Base-by-base conservation (phyloP, 1,140 invertebrate species). In the Penaeus vannamei region DNA sequence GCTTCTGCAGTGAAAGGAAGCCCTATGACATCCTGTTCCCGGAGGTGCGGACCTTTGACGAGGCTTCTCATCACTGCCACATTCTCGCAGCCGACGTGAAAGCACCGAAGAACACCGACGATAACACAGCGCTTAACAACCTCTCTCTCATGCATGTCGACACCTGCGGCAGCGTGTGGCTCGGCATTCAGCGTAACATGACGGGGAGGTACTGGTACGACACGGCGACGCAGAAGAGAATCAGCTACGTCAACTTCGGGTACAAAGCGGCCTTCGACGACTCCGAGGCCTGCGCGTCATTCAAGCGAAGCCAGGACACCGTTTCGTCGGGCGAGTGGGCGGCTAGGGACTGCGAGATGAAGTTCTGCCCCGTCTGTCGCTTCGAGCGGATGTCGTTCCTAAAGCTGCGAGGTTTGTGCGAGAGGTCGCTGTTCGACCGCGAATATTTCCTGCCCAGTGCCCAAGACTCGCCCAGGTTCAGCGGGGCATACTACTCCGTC, bases 121-220 rank as follows among this genome's bases (percentile, higher is more conserved):
- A 89, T 2, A 85, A 89, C 69, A 53, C 22, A 53, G 76, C 79
- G 2, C 59, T 89, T 23, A 64, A 79, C 60, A 12, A 26, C 14
- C 82, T 79, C 60, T 32, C 72, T 22, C 64, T 72, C 1, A 17
- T 53, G 12, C 23, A 64, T 26, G 23, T 72, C 10, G 76, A 14
- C 42, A 36, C 64, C 53, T 89, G 87, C 59, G 72, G 82, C 10
- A 64, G 84, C 42, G 82, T 85, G 7, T 89, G 87, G 87, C 87
- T 89, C 2, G 87, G 87, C 4, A 42, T 89, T n/a, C n/a, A 29
- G 46, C 82, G 82, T 19, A 89, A 80, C 32, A 29, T 12, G 29
- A 64, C n/a, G 10, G 59, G 32, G 26, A 69, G 80, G 82, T 62
- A n/a, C 36, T 89, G 82, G 82, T 81, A 84, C 32, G 19, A 84